Evolutionary conservation across 2,888 invertebrate genomes (phyloP), one percentile per base, ranked within the genome.

Genomic region (Ennomos quercinarius): DNA sequence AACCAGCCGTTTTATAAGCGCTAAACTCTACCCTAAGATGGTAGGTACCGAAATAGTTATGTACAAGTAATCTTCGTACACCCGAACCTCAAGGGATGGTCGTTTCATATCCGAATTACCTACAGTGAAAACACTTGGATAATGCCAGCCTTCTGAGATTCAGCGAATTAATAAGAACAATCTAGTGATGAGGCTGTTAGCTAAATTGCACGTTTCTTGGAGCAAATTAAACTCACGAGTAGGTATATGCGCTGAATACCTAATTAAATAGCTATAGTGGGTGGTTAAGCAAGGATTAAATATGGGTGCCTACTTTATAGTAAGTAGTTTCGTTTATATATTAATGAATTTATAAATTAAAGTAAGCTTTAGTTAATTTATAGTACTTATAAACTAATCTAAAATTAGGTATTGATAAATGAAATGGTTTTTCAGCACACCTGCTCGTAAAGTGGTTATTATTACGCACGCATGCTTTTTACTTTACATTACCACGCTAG

Each of bases 201-300:
- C 11, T 27, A 27, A 52, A 44, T 50, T 50, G 34, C 37, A 37
- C 44, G 38, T 17, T n/a, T 9, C 38, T 44, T 27, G 6, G 52
- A 44, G 44, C 17, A 44, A 52, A 52, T 52, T 44, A 52, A 38
- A 52, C 39, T 12, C 17, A 12, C 43, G 34, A 40, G 40, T 47
- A 50, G 27, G 35, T 40, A 11, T 46, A 41, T 44, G 52, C 36
- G 43, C 6, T 44, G 34, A 47, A 49, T 44, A 36, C 8, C 11
- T 60, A 54, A 50, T 56, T 62, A 54, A 50, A 52, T 42, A 43
- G 53, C 50, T 51, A 13, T 38, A n/a, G 5, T 13, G 42, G 17
- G 6, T 42, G 42, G 17, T 27, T 27, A 27, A 27, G 5, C 27
- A 27, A 27, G 5, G 27, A 27, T 27, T 27, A 27, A 27, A 27